These are phyloP conservation scores for Mnemiopsis leidyi DNA, from an alignment of 37 sponge, comb jelly and placozoan genomes.

Conservation along the genomic window DNA sequence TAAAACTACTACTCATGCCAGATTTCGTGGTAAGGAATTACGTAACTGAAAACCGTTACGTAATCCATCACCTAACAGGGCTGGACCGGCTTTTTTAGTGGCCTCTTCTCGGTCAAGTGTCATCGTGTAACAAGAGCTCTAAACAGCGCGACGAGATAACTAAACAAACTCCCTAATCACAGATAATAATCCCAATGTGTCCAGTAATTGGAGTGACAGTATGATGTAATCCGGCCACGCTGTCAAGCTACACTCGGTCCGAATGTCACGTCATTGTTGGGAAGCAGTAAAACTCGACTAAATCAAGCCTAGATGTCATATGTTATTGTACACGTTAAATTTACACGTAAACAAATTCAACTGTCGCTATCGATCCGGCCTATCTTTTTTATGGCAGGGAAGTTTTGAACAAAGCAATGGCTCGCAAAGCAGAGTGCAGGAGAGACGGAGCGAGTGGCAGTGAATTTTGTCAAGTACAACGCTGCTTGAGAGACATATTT, in stretches of 20 bases:
- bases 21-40: too few relatives aligned
- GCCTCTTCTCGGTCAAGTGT: neutral
- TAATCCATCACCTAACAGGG: too few relatives aligned
- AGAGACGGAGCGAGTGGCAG: neutral
- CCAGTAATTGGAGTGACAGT: neutral
- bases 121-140: neutral
- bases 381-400: neutral
- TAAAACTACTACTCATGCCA: too few relatives aligned
- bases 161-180: neutral
- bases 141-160: neutral
- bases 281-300: neutral
- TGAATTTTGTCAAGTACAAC: neutral
- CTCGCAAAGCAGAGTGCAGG: slow-evolving; percentile 8
- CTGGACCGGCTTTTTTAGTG: neutral
- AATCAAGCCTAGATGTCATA: neutral
- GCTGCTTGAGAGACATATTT: neutral
- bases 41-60: too few relatives aligned
- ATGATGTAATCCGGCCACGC: neutral
- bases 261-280: neutral
- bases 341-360: neutral
- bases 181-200: neutral
- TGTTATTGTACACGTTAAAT: neutral
- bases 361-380: neutral
- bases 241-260: neutral
- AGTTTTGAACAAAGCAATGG: slow-evolving; percentile 7